phyloP scores from a whole-genome alignment of 2,888 invertebrate genomes.

The Philhelius pedissequus region DNA sequence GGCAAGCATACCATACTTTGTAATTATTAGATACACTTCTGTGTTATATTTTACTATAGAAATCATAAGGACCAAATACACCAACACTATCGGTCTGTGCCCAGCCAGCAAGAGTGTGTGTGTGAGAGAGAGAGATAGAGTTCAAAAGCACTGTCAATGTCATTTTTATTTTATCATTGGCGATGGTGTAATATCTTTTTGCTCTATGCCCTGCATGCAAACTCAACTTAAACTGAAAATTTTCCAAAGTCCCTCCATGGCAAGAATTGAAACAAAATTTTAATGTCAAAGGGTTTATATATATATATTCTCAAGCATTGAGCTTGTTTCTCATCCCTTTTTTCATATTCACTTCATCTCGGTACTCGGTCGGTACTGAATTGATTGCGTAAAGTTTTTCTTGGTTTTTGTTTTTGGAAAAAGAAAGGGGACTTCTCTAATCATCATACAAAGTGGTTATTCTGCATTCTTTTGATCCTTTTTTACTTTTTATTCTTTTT shows the following conservation, averaged over 20 bases:
- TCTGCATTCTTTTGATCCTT: slow-evolving; percentile 58
- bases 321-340: slow-evolving; percentile 18
- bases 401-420: not conserved
- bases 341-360: not conserved
- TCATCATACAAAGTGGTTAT: slow-evolving; percentile 62
- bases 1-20: slow-evolving; percentile 22
- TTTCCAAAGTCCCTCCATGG: slow-evolving; percentile 21
- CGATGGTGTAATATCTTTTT: not conserved
- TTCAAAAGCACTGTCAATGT: not conserved
- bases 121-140: not conserved
- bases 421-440: slow-evolving; percentile 18
- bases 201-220: slow-evolving; percentile 27
- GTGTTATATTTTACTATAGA: not conserved
- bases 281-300: slow-evolving; percentile 70
- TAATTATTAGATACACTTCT: slow-evolving; percentile 49
- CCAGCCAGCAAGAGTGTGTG: no score
- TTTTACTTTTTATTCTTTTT: not conserved
- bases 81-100: not conserved
- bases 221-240: slow-evolving; percentile 22
- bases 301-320: slow-evolving; percentile 14
- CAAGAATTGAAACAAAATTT: slow-evolving; percentile 66
- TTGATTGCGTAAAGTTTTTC: slow-evolving; percentile 39
- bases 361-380: not conserved
- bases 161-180: no score
- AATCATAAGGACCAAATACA: not conserved